Conservation (phyloP, 2,888 invertebrate species). For the Clusia tigrina region DNA sequence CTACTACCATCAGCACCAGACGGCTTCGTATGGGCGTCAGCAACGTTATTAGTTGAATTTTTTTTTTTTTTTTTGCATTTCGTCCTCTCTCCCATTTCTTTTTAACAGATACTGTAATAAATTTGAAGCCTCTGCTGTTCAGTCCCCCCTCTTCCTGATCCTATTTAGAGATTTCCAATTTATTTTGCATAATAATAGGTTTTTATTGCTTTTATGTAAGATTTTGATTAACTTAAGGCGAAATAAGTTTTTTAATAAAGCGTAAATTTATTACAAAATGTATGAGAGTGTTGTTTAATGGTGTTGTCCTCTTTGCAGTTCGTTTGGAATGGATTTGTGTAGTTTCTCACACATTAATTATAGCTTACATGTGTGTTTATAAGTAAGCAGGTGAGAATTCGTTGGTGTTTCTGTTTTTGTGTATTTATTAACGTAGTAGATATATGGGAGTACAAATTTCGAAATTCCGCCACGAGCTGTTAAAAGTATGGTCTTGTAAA, state of each 20-base stretch:
- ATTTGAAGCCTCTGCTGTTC: too few relatives aligned
- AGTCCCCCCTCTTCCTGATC: too few relatives aligned
- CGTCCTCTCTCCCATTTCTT: too few relatives aligned
- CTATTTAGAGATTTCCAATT: not conserved
- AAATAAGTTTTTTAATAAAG: slow-evolving; percentile 43
- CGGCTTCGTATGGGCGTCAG: slow-evolving; percentile 30
- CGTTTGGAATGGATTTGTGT: slow-evolving; percentile 8
- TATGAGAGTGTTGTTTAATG: slow-evolving; percentile 1
- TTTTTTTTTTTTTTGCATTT: slow-evolving; percentile 9
- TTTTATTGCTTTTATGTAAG: not conserved
- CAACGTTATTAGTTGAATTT: slow-evolving; percentile 36
- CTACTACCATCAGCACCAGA: slow-evolving; percentile 44
- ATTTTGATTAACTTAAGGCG: not conserved
- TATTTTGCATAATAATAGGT: not conserved
- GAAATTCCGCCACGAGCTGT: too few relatives aligned
- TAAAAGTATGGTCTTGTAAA: too few relatives aligned
- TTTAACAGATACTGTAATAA: too few relatives aligned
- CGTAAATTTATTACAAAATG: slow-evolving; percentile 49
- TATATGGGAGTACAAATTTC: too few relatives aligned
- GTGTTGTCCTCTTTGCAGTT: not conserved
- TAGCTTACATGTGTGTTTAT: too few relatives aligned
- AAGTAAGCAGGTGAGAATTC: too few relatives aligned
- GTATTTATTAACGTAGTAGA: too few relatives aligned
- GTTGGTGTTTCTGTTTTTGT: too few relatives aligned
- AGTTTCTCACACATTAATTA: slow-evolving; percentile 32